phyloP scores from a whole-genome alignment of 2,113 vertebrate species.

The Laticauda laticaudata region DNA sequence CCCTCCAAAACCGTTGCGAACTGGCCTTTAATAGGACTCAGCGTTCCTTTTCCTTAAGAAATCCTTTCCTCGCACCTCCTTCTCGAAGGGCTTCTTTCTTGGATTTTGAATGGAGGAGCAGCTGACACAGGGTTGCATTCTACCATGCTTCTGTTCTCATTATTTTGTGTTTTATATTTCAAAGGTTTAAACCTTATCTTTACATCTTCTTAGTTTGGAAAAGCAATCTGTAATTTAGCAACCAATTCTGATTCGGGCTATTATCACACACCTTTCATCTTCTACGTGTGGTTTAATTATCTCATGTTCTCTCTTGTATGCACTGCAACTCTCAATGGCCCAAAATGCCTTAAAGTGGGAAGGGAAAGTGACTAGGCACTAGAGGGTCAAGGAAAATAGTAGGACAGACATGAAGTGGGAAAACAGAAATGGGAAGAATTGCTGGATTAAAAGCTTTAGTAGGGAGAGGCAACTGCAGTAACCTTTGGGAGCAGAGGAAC shows the following conservation, averaged over 20 bases:
- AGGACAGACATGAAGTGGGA: background rate
- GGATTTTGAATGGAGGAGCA: too few species aligned
- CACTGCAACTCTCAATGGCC: background rate
- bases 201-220: background rate
- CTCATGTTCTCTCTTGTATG: background rate
- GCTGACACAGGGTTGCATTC: background rate
- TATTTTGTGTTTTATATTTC: background rate
- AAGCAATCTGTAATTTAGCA: background rate
- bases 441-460: background rate
- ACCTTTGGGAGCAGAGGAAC: background rate
- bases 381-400: background rate
- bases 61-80: background rate
- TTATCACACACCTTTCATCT: background rate
- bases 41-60: background rate
- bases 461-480: background rate
- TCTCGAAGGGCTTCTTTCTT: background rate
- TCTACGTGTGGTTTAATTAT: background rate
- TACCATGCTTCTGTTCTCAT: background rate
- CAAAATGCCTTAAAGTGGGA: background rate
- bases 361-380: background rate
- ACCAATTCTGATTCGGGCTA: background rate
- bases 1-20: background rate
- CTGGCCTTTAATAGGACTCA: background rate
- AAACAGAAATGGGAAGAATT: background rate
- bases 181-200: background rate